Conservation (phyloP, 2,888 invertebrate species). For the Callinectes sapidus region DNA sequence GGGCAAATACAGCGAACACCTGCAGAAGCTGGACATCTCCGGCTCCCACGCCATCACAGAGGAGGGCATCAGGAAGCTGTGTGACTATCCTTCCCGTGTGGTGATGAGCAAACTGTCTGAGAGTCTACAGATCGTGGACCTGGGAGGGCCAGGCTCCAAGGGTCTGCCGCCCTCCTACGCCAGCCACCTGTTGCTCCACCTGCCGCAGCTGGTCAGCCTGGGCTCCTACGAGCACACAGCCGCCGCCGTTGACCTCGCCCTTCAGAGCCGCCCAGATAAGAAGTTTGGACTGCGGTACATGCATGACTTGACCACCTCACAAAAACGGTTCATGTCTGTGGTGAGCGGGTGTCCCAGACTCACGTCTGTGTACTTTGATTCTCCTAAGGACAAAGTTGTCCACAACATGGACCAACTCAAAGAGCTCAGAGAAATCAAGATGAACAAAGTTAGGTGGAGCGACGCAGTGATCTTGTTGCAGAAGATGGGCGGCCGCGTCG, state of each 20-base stretch:
- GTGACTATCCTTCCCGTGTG: constrained; percentile 54
- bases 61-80: constrained; percentile 60
- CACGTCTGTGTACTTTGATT: constrained; percentile 68
- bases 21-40: constrained; percentile 69
- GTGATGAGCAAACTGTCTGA: constrained; percentile 45
- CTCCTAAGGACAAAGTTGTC: constrained; percentile 65
- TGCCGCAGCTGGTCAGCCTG: constrained; percentile 68
- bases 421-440: constrained; percentile 64
- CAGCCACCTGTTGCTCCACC: constrained; percentile 54
- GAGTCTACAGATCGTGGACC: constrained; percentile 66
- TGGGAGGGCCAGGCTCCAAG: constrained; percentile 70
- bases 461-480: constrained; percentile 60
- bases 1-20: constrained; percentile 64
- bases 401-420: constrained; percentile 66
- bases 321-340: constrained; percentile 47
- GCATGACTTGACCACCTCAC: constrained; percentile 60
- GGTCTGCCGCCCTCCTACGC: constrained; percentile 50
- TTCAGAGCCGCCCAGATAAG: constrained; percentile 46
- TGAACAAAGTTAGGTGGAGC: constrained; percentile 69
- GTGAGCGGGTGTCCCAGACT: constrained; percentile 59
- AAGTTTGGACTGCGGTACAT: constrained; percentile 59
- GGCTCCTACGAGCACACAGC: constrained; percentile 69
- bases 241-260: constrained; percentile 55
- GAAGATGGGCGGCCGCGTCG: constrained; percentile 58
- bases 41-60: constrained; percentile 69